Evolutionary conservation across 2,113 vertebrate genomes (phyloP).

Genomic region (Mobula birostris): DNA sequence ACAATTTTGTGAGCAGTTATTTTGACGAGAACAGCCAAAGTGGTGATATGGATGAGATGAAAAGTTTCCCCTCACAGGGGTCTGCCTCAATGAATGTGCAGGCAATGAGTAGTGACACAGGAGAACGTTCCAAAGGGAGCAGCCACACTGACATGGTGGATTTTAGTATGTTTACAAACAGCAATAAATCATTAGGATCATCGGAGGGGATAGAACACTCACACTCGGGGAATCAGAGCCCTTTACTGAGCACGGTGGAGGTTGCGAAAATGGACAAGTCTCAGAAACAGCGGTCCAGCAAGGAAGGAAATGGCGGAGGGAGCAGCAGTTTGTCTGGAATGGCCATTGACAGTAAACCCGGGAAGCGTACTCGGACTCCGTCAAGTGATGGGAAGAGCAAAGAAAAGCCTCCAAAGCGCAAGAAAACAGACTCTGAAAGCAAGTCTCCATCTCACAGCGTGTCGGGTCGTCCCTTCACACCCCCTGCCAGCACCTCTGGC

Average conservation of each 20-base stretch:
- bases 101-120: slow-evolving; percentile 51
- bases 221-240: slow-evolving; percentile 80
- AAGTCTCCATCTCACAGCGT: slow-evolving; percentile 91
- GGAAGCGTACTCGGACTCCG: slow-evolving; percentile 88
- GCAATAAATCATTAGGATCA: slow-evolving; percentile 63
- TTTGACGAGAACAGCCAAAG: slow-evolving; percentile 94
- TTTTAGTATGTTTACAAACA: slow-evolving; percentile 67
- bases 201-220: slow-evolving; percentile 79
- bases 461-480: slow-evolving; percentile 82
- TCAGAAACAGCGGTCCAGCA: slow-evolving; percentile 65
- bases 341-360: slow-evolving; percentile 73
- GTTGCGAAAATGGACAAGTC: slow-evolving; percentile 64
- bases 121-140: slow-evolving; percentile 63
- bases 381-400: slow-evolving; percentile 94
- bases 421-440: slow-evolving; percentile 85
- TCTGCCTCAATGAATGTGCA: slow-evolving; percentile 61
- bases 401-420: slow-evolving; percentile 89
- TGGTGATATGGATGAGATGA: slow-evolving; percentile 83
- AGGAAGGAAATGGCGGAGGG: slow-evolving; percentile 66
- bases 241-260: slow-evolving; percentile 66
- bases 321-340: slow-evolving; percentile 50
- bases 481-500: slow-evolving; percentile 81
- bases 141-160: slow-evolving; percentile 61
- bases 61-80: slow-evolving; percentile 74
- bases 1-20: slow-evolving; percentile 77